phyloP scores from a whole-genome alignment of 1,140 invertebrate genomes.

The Anoplolepis gracilipes region DNA sequence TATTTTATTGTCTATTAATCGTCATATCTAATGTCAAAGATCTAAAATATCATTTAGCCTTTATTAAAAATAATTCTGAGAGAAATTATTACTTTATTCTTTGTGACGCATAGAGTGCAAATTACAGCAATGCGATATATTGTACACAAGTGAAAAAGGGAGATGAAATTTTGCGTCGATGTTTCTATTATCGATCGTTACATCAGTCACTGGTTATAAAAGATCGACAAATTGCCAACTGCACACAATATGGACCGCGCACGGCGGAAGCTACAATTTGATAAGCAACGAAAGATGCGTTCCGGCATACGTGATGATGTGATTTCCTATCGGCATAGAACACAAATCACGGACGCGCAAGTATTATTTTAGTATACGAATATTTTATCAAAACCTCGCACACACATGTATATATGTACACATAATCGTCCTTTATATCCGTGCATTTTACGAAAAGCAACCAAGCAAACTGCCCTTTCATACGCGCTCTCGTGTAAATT shows the following conservation, averaged over 20 bases:
- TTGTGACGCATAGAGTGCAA: background rate
- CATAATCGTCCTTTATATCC: background rate
- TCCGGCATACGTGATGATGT: slow-evolving; percentile 49
- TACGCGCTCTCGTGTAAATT: slow-evolving; percentile 24
- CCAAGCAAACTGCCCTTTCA: background rate
- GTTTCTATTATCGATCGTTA: slow-evolving; percentile 44
- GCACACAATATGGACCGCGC: slow-evolving; percentile 11
- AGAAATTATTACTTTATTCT: slow-evolving; percentile 3
- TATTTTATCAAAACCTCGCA: background rate
- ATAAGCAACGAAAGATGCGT: slow-evolving; percentile 42
- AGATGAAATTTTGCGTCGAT: slow-evolving; percentile 12
- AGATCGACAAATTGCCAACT: slow-evolving; percentile 43
- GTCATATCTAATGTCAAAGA: background rate
- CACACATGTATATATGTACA: too few relatives aligned
- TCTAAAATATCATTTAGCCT: background rate
- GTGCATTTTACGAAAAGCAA: background rate
- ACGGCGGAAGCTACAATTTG: slow-evolving; percentile 19
- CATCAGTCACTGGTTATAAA: background rate
- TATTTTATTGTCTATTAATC: background rate
- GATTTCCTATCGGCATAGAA: slow-evolving; percentile 36
- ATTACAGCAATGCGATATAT: background rate
- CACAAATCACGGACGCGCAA: background rate
- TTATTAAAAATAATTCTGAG: background rate
- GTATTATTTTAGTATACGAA: slow-evolving; percentile 24
- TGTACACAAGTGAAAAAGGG: background rate